Evolutionary conservation across 2,797 vertebrate species (phyloP).

Genomic region (Dromococcyx pavoninus): DNA sequence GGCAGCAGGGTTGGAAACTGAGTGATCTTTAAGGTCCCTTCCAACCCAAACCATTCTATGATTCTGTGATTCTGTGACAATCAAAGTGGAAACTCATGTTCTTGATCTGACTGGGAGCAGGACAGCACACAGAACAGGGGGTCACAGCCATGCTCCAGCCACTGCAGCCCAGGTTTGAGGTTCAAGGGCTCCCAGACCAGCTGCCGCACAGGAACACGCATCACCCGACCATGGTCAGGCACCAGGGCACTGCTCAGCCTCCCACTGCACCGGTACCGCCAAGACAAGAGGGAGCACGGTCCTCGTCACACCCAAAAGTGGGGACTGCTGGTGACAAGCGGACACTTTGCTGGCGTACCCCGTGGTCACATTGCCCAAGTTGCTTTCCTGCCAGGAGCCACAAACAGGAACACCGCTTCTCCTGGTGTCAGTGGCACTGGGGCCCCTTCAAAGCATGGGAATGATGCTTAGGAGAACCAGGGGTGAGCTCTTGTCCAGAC

Average conservation of each 20-base stretch:
- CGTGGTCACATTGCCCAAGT: accelerated
- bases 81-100: neutral
- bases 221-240: too few relatives aligned
- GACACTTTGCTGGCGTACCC: neutral
- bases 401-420: accelerated
- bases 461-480: neutral
- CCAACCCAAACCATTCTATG: too few relatives aligned
- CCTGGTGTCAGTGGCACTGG: accelerated
- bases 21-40: too few relatives aligned
- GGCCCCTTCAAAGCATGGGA: accelerated
- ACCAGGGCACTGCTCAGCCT: neutral
- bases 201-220: accelerated
- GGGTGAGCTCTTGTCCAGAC: neutral
- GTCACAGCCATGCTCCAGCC: neutral
- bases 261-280: accelerated
- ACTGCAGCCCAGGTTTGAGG: neutral
- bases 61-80: too few relatives aligned
- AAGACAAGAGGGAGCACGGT: neutral
- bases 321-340: neutral
- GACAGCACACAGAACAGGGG: accelerated
- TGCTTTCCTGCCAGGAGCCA: accelerated
- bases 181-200: neutral
- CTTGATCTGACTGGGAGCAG: accelerated
- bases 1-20: too few relatives aligned
- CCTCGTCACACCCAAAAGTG: accelerated